Evolutionary conservation across 2,888 invertebrate species (phyloP).

Genomic region (Pammene aurita): DNA sequence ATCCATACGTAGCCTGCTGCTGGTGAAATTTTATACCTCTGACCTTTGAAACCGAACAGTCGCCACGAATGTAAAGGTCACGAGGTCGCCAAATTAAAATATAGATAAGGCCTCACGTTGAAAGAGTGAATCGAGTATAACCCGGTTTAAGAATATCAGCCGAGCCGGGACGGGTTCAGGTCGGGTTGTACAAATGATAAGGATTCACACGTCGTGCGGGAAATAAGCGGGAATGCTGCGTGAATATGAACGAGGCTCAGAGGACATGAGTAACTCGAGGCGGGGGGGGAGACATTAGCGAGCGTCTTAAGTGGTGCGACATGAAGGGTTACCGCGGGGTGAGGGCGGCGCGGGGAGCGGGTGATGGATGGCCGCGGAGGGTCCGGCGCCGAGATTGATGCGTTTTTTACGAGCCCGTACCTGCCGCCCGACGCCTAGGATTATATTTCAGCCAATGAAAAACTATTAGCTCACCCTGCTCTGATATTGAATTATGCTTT

Average conservation of each 20-base stretch:
- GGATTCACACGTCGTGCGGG: conserved; percentile 10
- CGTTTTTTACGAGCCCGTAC: conserved; percentile 55
- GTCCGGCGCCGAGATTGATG: conserved; percentile 57
- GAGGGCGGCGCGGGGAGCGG: conserved; percentile 9
- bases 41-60: not conserved
- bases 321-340: conserved; percentile 43
- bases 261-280: conserved; percentile 3
- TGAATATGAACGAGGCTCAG: conserved; percentile 7
- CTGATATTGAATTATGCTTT: conserved; percentile 14
- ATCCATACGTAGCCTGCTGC: not conserved
- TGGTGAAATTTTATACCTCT: not conserved
- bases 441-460: conserved; percentile 34
- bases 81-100: not conserved
- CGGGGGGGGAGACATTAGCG: conserved; percentile 26
- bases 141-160: not conserved
- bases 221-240: conserved; percentile 6
- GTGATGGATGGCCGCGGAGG: conserved; percentile 38
- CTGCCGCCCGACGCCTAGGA: conserved; percentile 13
- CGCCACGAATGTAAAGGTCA: not conserved
- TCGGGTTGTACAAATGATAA: conserved; percentile 12
- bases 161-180: not conserved
- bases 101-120: not conserved
- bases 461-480: conserved; percentile 26
- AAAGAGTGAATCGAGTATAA: not conserved
- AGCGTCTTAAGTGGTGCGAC: conserved; percentile 32